Evolutionary conservation across 2,888 invertebrate genomes (phyloP).

Genomic region (Nowickia ferox): DNA sequence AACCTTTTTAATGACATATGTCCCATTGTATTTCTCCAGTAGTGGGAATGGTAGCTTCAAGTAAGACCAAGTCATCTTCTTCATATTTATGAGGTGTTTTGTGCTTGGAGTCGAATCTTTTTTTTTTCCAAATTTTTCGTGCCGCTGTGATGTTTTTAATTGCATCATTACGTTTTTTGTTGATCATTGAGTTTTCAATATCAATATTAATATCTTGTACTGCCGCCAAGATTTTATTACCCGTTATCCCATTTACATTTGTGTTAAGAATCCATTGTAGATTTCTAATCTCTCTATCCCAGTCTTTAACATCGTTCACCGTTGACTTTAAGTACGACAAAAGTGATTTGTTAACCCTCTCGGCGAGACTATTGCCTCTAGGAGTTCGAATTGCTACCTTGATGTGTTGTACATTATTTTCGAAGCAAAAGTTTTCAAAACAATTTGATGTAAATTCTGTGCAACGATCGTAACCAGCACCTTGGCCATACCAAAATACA

Average conservation of each 20-base stretch:
- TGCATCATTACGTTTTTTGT: too few species aligned
- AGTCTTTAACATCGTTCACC: constrained; percentile 19
- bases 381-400: constrained; percentile 57
- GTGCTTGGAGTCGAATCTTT: constrained; percentile 51
- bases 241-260: constrained; percentile 32
- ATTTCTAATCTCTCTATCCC: too few species aligned
- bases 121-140: too few species aligned
- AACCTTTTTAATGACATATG: constrained; percentile 50
- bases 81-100: constrained; percentile 39
- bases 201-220: too few species aligned
- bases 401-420: constrained; percentile 39
- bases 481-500: constrained; percentile 54
- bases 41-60: constrained; percentile 54
- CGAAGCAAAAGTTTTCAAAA: constrained; percentile 50
- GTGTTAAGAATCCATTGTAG: constrained; percentile 56
- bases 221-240: constrained; percentile 56
- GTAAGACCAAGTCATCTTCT: constrained; percentile 51
- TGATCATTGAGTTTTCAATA: too few species aligned
- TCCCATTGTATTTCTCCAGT: constrained; percentile 49
- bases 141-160: too few species aligned
- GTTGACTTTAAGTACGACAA: constrained; percentile 31
- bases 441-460: constrained; percentile 55
- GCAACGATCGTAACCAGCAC: constrained; percentile 56
- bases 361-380: constrained; percentile 46
- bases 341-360: constrained; percentile 51